phyloP scores from a whole-genome alignment of 2,888 invertebrate genomes.

The Andrena marginata region DNA sequence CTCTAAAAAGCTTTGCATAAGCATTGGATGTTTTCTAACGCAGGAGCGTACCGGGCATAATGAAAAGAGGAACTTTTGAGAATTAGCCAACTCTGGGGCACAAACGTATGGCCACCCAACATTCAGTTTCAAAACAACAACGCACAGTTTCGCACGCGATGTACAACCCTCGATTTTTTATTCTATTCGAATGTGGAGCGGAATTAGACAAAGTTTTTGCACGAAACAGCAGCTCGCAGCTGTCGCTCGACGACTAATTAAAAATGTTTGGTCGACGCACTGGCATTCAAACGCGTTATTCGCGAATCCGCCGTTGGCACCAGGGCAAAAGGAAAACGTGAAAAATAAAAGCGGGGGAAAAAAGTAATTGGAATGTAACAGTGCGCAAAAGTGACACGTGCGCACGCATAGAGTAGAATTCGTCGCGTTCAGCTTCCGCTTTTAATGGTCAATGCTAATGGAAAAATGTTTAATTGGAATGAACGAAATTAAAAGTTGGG shows the following conservation, averaged over 20 bases:
- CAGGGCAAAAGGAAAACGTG: background rate
- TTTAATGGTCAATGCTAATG: constrained; percentile 48
- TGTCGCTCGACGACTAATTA: constrained; percentile 39
- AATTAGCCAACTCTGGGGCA: background rate
- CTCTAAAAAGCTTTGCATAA: background rate
- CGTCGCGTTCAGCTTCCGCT: constrained; percentile 28
- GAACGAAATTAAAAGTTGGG: constrained; percentile 21
- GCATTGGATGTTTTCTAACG: background rate
- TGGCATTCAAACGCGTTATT: constrained; percentile 35
- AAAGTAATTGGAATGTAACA: constrained; percentile 35
- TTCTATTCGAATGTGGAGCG: background rate
- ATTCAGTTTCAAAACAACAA: background rate
- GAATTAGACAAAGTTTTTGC: constrained; percentile 23
- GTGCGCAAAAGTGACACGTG: constrained; percentile 34
- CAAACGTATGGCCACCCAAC: background rate
- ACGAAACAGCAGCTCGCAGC: constrained; percentile 3
- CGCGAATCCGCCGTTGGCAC: constrained; percentile 12
- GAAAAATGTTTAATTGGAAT: constrained; percentile 50
- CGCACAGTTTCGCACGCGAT: background rate
- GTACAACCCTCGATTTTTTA: background rate
- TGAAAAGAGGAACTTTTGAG: background rate
- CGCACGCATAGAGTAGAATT: constrained; percentile 6
- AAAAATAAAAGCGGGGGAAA: background rate
- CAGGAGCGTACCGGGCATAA: background rate
- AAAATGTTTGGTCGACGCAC: constrained; percentile 46